phyloP scores from a whole-genome alignment of 1,140 invertebrate genomes.

The Chironomus tepperi region DNA sequence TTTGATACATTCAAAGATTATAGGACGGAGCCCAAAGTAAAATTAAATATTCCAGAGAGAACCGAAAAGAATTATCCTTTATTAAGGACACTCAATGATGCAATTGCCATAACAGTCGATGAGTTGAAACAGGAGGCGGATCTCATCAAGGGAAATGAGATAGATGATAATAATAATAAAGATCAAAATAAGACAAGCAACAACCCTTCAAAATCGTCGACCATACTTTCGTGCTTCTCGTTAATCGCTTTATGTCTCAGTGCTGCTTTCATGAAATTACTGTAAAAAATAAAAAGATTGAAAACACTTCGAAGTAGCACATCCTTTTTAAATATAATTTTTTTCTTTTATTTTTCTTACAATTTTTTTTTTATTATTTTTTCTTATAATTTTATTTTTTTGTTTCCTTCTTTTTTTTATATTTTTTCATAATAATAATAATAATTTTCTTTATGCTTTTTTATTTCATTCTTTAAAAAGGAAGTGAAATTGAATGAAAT shows the following conservation, averaged over 20 bases:
- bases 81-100: conserved; percentile 54
- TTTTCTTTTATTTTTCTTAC: background rate
- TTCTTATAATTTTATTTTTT: background rate
- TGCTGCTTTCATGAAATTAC: background rate
- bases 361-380: background rate
- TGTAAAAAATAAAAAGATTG: background rate
- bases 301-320: background rate
- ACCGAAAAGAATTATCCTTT: conserved; percentile 47
- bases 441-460: background rate
- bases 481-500: background rate
- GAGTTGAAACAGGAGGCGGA: conserved; percentile 43
- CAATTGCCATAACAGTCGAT: conserved; percentile 45
- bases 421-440: background rate
- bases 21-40: conserved; percentile 30
- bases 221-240: background rate
- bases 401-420: background rate
- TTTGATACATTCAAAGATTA: conserved; percentile 42
- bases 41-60: conserved; percentile 35
- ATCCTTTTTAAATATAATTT: conserved; percentile 17
- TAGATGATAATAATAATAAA: conserved; percentile 30
- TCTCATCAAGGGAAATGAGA: conserved; percentile 38
- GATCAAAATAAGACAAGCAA: background rate
- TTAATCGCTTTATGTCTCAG: background rate
- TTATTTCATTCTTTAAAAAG: background rate
- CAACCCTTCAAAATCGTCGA: background rate